These are phyloP conservation scores for Apotomis turbidana DNA, from an alignment of 2,888 invertebrate species.

Conservation along the genomic window DNA sequence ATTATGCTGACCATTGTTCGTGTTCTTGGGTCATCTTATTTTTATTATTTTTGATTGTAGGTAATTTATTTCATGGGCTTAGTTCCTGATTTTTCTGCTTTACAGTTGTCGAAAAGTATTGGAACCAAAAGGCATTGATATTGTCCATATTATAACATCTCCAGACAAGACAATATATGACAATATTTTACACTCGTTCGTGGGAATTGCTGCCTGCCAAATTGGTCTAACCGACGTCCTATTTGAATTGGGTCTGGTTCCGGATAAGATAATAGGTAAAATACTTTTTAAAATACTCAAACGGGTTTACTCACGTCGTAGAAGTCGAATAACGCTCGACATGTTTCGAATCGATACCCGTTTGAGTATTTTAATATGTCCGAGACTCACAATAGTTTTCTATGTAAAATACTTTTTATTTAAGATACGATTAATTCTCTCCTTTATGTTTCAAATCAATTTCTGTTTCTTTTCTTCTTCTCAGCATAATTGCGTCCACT, in stretches of 20 bases:
- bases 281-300: slow-evolving; percentile 52
- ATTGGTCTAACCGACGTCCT: slow-evolving; percentile 82
- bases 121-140: slow-evolving; percentile 85
- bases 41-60: too few species aligned
- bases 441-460: too few species aligned
- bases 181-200: slow-evolving; percentile 88
- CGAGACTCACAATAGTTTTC: too few species aligned
- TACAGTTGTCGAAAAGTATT: slow-evolving; percentile 83
- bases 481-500: too few species aligned
- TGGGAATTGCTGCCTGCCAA: slow-evolving; percentile 90
- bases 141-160: slow-evolving; percentile 86
- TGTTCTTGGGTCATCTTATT: too few species aligned
- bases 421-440: too few species aligned
- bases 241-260: slow-evolving; percentile 82
- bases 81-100: slow-evolving; percentile 9
- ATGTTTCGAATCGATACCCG: too few species aligned
- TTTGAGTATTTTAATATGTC: too few species aligned
- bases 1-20: too few species aligned
- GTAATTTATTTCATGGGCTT: background rate
- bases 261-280: slow-evolving; percentile 90
- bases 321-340: too few species aligned
- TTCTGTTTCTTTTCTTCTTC: too few species aligned
- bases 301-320: too few species aligned
- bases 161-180: slow-evolving; percentile 80
- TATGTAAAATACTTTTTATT: slow-evolving; percentile 73